Evolutionary conservation across 2,888 invertebrate genomes (phyloP), one percentile per base, ranked within the genome.

Genomic region (Coleophora flavipennella): DNA sequence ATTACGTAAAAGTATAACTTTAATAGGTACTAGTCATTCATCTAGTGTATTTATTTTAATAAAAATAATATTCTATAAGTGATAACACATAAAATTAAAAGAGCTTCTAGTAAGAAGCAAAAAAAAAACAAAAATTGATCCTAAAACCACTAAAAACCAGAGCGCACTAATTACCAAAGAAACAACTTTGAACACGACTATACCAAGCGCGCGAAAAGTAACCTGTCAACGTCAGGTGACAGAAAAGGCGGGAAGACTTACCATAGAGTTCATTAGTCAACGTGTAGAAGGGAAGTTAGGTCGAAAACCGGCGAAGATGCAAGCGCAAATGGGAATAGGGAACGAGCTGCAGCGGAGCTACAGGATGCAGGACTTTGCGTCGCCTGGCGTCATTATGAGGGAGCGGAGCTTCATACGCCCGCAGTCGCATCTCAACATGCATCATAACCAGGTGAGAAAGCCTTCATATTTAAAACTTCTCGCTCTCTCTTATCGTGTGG

Each of bases 351-450:
- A 84, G 63, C 65, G 85, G 50, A 85, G 85, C 61, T 85, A 78
- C 62, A 74, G 85, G 57, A 80, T 85, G 76, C 83, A 81, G 59
- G 87, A 88, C 59, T 88, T 88, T 59, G 78, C 85, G 37, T 64
- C 86, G 29, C 81, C 85, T 33, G 77, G 83, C 42, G 86, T 90
- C 51, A 87, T 89, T 59, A 88, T 89, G 67, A 75, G 91, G 50
- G 91, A 91, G 68, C 83, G 91, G 51, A 91, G 91, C 68, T 91
- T 91, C 69, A 85, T 91, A 39, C 86, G 90, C 44, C 85, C 87
- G 33, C 90, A 86, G 57, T 84, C 83, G 2, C 85, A 88, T 62
- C 85, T 88, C 62, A 87, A 80, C 48, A 76, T 84, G 71, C 85
- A 85, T 69, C 85, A 85, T 63, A 80, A 78, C 68, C 86, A 84